Percentiles rank a stretch among this genome's conserved stretches.
Evolutionary conservation across 2,113 vertebrate species (phyloP).

Genomic region (Erythrocercus mccallii): DNA sequence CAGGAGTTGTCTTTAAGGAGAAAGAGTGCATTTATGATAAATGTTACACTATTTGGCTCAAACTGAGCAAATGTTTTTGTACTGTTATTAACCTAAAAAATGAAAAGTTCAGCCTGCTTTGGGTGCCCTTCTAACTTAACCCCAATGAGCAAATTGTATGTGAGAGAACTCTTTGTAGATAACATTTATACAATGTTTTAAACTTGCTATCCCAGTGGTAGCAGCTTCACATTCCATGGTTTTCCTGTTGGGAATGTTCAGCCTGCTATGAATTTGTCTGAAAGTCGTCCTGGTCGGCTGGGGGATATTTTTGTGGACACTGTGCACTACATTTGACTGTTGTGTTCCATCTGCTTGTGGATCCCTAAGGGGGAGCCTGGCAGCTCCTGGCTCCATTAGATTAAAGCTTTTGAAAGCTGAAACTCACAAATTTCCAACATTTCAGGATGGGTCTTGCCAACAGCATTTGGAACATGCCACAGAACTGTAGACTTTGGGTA

Average conservation of each 20-base stretch:
- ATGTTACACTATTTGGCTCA: conserved; percentile 83
- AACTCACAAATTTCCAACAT: neutral
- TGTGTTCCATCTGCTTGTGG: neutral
- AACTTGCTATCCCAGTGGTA: conserved; percentile 27
- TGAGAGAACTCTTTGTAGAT: conserved; percentile 48
- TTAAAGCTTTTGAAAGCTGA: neutral
- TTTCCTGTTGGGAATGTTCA: conserved; percentile 24
- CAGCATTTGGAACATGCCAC: neutral
- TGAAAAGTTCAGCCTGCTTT: conserved; percentile 44
- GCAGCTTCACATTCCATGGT: conserved; percentile 53
- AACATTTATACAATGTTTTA: conserved; percentile 43
- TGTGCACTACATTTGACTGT: conserved; percentile 55
- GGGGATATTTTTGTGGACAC: neutral
- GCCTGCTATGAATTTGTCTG: conserved; percentile 9
- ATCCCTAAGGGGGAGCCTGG: neutral
- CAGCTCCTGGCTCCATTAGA: neutral
- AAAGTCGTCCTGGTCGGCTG: neutral
- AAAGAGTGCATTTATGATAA: conserved; percentile 83
- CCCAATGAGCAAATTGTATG: conserved; percentile 16
- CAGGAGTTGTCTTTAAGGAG: conserved; percentile 68
- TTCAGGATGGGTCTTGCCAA: neutral
- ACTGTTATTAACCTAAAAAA: conserved; percentile 65
- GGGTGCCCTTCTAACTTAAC: conserved; percentile 53
- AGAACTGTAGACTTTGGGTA: neutral
- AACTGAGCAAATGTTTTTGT: conserved; percentile 79